A percentile compares a stretch with the other conserved stretches of the same genome.
Conservation (phyloP, 2,113 vertebrate genomes). For the Cranoglanis bouderius region DNA sequence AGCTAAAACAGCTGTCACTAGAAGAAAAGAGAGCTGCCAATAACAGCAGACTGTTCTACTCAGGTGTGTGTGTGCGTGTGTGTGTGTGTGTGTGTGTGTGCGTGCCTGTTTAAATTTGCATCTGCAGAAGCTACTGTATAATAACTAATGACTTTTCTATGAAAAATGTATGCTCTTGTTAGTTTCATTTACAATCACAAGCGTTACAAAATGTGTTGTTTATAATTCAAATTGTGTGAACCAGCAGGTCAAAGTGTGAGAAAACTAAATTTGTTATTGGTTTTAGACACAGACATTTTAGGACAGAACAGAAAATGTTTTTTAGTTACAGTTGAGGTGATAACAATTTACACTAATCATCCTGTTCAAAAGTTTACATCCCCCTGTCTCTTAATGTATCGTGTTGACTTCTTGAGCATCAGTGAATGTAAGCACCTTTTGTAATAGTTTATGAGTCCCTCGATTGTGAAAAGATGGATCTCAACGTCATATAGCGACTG, state of each 20-base stretch:
- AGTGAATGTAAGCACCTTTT: too few relatives aligned
- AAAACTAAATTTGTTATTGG: not conserved
- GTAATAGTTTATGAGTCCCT: too few relatives aligned
- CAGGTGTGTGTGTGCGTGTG: not conserved
- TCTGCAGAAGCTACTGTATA: not conserved
- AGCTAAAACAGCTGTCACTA: slow-evolving; percentile 47
- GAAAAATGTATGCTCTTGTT: not conserved
- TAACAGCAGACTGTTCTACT: slow-evolving; percentile 3
- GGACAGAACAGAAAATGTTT: not conserved
- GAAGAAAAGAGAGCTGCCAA: slow-evolving; percentile 1
- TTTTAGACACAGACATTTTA: not conserved
- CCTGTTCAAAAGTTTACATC: too few relatives aligned
- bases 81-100: not conserved
- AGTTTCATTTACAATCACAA: not conserved
- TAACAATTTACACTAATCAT: too few relatives aligned
- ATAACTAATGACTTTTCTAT: not conserved
- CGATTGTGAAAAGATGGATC: too few relatives aligned
- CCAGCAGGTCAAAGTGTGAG: not conserved
- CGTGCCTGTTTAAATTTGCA: not conserved
- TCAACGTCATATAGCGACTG: too few relatives aligned
- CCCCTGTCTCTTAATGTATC: too few relatives aligned
- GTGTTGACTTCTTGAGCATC: too few relatives aligned
- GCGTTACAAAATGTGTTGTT: not conserved
- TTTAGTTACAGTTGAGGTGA: too few relatives aligned
- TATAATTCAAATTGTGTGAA: not conserved